phyloP scores from a whole-genome alignment of 1,140 invertebrate genomes.

The Rhagoletis pomonella region DNA sequence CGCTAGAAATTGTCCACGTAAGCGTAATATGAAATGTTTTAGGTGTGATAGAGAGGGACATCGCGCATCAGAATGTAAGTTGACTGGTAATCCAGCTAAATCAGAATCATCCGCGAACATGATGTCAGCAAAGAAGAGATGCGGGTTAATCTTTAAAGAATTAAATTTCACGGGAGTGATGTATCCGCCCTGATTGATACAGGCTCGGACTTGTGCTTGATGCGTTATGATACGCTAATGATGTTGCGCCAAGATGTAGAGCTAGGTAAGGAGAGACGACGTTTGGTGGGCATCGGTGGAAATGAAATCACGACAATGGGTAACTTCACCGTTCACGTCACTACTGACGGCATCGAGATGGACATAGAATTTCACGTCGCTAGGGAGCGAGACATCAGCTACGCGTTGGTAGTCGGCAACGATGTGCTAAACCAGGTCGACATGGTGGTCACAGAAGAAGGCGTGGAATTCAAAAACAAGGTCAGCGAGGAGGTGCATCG shows the following conservation, averaged over 20 bases:
- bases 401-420: not conserved
- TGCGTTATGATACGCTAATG: conserved; percentile 13
- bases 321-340: not conserved
- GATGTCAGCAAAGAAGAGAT: no score
- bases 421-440: not conserved
- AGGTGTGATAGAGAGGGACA: no score
- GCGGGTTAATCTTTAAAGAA: no score
- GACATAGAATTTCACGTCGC: conserved; percentile 28
- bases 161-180: no score
- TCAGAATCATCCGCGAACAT: no score
- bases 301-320: conserved; percentile 6
- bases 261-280: not conserved
- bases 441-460: not conserved
- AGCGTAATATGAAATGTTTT: no score
- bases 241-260: not conserved
- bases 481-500: not conserved
- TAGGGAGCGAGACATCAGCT: not conserved
- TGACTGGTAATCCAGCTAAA: no score
- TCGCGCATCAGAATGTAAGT: no score
- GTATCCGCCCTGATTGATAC: not conserved
- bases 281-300: not conserved
- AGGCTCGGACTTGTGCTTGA: not conserved
- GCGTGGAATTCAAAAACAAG: not conserved
- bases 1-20: no score
- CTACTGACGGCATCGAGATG: not conserved